Evolutionary conservation across 1,140 invertebrate genomes (phyloP).

Genomic region (Hermatobates lingyangjiaoensis): DNA sequence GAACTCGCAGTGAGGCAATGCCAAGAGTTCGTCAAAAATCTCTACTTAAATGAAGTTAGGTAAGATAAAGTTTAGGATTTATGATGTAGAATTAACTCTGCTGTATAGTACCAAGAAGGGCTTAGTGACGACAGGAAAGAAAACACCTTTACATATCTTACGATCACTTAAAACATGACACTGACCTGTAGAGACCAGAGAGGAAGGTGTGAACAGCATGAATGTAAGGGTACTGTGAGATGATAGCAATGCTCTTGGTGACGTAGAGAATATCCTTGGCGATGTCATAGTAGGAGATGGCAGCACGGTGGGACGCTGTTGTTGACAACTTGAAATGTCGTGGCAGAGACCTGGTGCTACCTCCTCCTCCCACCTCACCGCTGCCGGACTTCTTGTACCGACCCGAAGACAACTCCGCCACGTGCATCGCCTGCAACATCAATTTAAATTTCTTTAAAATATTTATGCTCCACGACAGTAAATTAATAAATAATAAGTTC

Average conservation of each 20-base stretch:
- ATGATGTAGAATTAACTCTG: too few species aligned
- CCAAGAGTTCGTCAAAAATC: too few species aligned
- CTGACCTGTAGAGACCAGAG: conserved; percentile 64
- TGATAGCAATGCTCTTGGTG: conserved; percentile 82
- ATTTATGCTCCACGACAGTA: conserved; percentile 2
- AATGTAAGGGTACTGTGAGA: conserved; percentile 79
- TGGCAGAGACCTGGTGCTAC: conserved; percentile 58
- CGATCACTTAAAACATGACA: too few species aligned
- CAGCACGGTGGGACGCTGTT: conserved; percentile 47
- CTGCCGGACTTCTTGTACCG: conserved; percentile 18
- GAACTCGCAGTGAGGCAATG: too few species aligned
- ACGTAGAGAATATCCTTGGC: conserved; percentile 84
- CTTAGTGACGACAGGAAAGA: too few species aligned
- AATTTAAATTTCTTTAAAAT: conserved; percentile 13
- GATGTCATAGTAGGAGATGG: conserved; percentile 76
- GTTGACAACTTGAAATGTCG: conserved; percentile 71
- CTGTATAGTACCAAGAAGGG: too few species aligned
- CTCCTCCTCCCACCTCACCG: conserved; percentile 9
- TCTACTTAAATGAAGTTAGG: too few species aligned
- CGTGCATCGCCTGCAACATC: conserved; percentile 60
- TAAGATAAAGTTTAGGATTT: too few species aligned
- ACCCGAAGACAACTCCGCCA: conserved; percentile 68
- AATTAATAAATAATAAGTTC: neutral
- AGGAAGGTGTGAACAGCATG: conserved; percentile 68
- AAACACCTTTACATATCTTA: too few species aligned